A percentile compares a stretch with the other conserved stretches of the same genome.
Conservation (phyloP, 1,140 invertebrate species). For the Drosophila sproati region DNA sequence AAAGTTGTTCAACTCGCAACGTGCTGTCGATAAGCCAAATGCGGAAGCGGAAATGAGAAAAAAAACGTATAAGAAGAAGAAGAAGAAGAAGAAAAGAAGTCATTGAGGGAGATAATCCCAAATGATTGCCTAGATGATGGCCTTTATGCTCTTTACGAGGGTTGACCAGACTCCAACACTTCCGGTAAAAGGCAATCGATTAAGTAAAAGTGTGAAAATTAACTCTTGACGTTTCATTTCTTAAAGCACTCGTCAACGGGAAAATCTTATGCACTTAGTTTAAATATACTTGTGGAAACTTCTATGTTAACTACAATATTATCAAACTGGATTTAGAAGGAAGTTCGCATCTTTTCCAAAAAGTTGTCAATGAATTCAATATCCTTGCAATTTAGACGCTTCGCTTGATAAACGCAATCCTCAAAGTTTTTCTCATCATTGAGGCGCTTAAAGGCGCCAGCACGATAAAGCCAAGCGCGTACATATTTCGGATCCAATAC, state of each 20-base stretch:
- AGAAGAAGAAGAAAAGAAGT: slow-evolving; percentile 15
- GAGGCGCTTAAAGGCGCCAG: slow-evolving; percentile 45
- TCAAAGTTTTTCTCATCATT: slow-evolving; percentile 52
- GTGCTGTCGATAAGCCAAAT: slow-evolving; percentile 44
- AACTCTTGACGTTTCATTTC: slow-evolving; percentile 7
- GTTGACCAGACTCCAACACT: slow-evolving; percentile 20
- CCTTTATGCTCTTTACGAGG: slow-evolving; percentile 23
- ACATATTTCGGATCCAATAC: slow-evolving; percentile 42
- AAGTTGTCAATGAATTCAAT: slow-evolving; percentile 47
- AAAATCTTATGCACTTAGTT: too few relatives aligned
- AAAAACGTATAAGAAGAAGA: slow-evolving; percentile 29
- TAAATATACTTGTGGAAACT: too few relatives aligned
- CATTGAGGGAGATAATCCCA: slow-evolving; percentile 30
- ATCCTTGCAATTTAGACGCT: slow-evolving; percentile 18
- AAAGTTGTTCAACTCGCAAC: slow-evolving; percentile 50
- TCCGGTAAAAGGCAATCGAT: slow-evolving; percentile 28
- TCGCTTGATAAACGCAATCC: slow-evolving; percentile 31
- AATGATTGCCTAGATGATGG: slow-evolving; percentile 41
- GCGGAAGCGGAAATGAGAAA: slow-evolving; percentile 51
- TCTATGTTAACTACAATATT: too few relatives aligned
- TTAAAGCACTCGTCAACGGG: neutral
- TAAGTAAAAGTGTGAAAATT: slow-evolving; percentile 20
- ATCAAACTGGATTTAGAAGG: neutral
- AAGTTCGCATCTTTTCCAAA: slow-evolving; percentile 48
- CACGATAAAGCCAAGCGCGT: slow-evolving; percentile 61